Base-by-base conservation (phyloP, 2,797 vertebrate genomes). In the Acanthurus lineatus region DNA sequence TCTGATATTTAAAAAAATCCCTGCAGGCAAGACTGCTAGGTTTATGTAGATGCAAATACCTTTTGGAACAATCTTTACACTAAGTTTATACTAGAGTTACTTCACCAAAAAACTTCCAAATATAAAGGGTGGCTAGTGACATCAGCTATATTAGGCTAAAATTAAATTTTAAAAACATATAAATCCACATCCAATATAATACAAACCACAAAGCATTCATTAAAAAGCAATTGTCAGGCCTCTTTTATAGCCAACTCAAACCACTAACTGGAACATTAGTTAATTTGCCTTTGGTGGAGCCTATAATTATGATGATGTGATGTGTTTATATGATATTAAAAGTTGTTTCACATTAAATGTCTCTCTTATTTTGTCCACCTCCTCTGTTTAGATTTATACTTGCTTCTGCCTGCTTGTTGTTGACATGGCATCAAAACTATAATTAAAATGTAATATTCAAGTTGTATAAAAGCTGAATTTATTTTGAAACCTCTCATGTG, bases 201-300 rank as follows among this genome's bases (percentile, higher is more conserved):
- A 40, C 44, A 45, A 76, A 38, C 59, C 66, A 0, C 57, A 32
- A n/a, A 66, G 47, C 17, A n/a, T 51, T 71, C 58, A 77, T 83
- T 79, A 83, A 80, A 82, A 71, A 48, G 56, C n/a, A 60, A 83
- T 66, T 53, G 19, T 64, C 68, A 62, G 57, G 53, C 48, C 63
- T 77, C 54, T 87, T 86, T 77, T 76, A 76, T 51, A 76, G 67
- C 65, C n/a, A 72, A 80, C 61, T 74, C 54, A 32, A 60, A 61
- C 80, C 80, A 81, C 85, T 83, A 83, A 84, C 59, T 62, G 67
- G 35, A 40, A 63, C 69, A 0, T 17, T 63, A 69, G 58, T 71
- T 69, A 10, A 57, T 45, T 17, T 61, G 58, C 49, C 56, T 65
- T 54, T 60, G 54, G 60, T 68, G 59, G 62, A 44, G 62, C 47